Percentiles rank a stretch among this genome's conserved stretches.
Conservation (phyloP, 2,888 invertebrate species). For the Oeneis ivallda region DNA sequence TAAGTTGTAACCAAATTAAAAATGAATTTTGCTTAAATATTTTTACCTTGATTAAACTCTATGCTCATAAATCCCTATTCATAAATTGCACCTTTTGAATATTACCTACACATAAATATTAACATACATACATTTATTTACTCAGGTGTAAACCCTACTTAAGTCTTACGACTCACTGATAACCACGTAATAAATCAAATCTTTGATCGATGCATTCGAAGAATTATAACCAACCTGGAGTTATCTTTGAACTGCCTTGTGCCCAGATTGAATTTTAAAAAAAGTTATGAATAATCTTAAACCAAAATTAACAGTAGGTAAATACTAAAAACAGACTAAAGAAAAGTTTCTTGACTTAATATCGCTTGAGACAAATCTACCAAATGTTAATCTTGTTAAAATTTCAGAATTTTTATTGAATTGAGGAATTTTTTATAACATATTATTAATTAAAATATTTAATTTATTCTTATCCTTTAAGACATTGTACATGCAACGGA, state of each 20-base stretch:
- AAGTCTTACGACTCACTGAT: constrained; percentile 15
- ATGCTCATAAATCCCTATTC: too few relatives aligned
- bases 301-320: too few relatives aligned
- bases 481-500: not conserved
- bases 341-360: too few relatives aligned
- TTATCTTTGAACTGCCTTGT: constrained; percentile 1
- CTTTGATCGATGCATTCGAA: constrained; percentile 11
- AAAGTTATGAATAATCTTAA: too few relatives aligned
- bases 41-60: too few relatives aligned
- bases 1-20: too few relatives aligned
- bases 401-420: too few relatives aligned
- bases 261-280: not conserved
- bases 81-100: not conserved
- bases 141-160: constrained; percentile 24
- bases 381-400: too few relatives aligned
- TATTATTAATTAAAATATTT: not conserved
- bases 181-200: constrained; percentile 20
- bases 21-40: too few relatives aligned
- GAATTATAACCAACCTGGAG: constrained; percentile 9
- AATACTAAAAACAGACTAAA: not conserved
- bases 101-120: not conserved
- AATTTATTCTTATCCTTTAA: not conserved
- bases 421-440: too few relatives aligned
- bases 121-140: constrained; percentile 4
- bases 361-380: too few relatives aligned